Evolutionary conservation across 2,113 vertebrate genomes (phyloP), one percentile per base, ranked within the genome.

Genomic region (Leucosticte australis): DNA sequence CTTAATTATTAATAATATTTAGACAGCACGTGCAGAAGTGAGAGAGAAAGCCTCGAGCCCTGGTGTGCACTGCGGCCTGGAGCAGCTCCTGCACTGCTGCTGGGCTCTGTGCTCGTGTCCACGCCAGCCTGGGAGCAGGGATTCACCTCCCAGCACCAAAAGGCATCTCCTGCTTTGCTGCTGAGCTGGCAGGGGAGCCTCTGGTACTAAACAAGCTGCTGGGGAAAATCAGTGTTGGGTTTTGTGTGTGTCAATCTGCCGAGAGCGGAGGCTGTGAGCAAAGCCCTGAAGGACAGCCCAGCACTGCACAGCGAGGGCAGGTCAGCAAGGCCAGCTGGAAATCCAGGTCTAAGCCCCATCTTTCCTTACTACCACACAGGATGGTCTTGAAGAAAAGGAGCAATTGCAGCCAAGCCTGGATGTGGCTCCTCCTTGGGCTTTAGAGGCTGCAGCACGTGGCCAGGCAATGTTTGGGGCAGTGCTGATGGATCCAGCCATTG

Each of bases 1-100:
- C 26, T 96, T 26, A 94, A 96, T 95, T 92, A 96, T 96, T 95
- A 30, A 94, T 93, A 65, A 42, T 77, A 77, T 90, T 90, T 78
- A 83, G 82, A 86, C 0, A 85, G 82, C 3, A 4, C 50, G 2
- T 10, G 6, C 4, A 83, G 59, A 57, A 92, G 64, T 42, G 46
- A 26, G 57, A 24, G 57, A 42, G 75, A 44, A 84, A 53, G 53
- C 11, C 44, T 27, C 3, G 0, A 7, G 2, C 44, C 78, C 67
- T 0, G 2, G 79, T 30, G 81, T 0, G 37, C 0, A 0, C 49
- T 41, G 4, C 0, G 0, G 63, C 39, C 56, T 23, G 2, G 0
- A 37, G 63, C 82, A 13, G 84, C 70, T 70, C 74, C 74, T 0
- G 2, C 1, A 4, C 50, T 31, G 50, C 39, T 20, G 28, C 60